Evolutionary conservation across 1,140 invertebrate genomes (phyloP).

Genomic region (Cylas formicarius): DNA sequence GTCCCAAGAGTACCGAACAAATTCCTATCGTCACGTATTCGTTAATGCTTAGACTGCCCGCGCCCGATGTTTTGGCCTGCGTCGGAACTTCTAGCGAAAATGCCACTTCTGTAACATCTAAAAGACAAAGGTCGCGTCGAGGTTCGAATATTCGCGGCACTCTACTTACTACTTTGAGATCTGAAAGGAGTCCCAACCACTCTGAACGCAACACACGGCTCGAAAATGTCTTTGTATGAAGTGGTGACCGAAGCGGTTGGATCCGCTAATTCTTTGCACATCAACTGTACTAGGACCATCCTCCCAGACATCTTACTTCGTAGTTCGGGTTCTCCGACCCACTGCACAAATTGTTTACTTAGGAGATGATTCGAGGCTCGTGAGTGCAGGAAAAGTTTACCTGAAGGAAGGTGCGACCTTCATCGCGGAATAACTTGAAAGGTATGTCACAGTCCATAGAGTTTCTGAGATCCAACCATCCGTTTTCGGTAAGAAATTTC

Average conservation of each 20-base stretch:
- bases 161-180: conserved; percentile 53
- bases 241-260: conserved; percentile 41
- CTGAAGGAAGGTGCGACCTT: conserved; percentile 70
- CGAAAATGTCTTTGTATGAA: conserved; percentile 56
- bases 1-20: conserved; percentile 67
- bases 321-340: conserved; percentile 70
- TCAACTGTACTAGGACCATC: conserved; percentile 66
- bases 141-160: not conserved
- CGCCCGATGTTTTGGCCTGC: conserved; percentile 39
- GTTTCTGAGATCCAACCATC: conserved; percentile 70
- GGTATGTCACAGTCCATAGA: conserved; percentile 67
- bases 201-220: conserved; percentile 75
- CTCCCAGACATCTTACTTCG: conserved; percentile 67
- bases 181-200: conserved; percentile 70
- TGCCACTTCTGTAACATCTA: conserved; percentile 70
- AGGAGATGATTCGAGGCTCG: not conserved
- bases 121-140: conserved; percentile 18
- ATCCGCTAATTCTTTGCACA: conserved; percentile 67
- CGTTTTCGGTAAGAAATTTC: conserved; percentile 66
- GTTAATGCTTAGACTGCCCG: conserved; percentile 51
- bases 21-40: conserved; percentile 78
- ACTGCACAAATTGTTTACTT: conserved; percentile 49
- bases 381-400: conserved; percentile 40
- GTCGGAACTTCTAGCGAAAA: conserved; percentile 62
- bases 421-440: conserved; percentile 70